These are phyloP conservation scores for Mobula hypostoma DNA, from an alignment of 2,113 vertebrate species.

Conservation along the genomic window DNA sequence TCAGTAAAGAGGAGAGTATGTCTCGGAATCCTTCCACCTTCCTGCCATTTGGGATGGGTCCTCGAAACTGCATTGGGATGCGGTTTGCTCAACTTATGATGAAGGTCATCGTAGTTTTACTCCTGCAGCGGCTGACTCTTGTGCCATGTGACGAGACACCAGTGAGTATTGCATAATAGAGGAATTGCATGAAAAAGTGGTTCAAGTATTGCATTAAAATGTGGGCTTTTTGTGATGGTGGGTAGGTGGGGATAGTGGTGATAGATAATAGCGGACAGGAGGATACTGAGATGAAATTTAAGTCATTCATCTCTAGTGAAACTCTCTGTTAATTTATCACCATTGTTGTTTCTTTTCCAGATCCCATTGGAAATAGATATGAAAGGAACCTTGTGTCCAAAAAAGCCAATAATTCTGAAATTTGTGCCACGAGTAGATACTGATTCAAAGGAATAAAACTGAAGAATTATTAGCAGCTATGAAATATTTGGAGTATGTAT, in stretches of 20 bases:
- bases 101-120: slow-evolving; percentile 56
- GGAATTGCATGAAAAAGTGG: background rate
- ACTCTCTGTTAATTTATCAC: background rate
- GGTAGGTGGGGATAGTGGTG: background rate
- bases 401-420: slow-evolving; percentile 63
- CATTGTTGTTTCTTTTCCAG: slow-evolving; percentile 45
- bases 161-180: slow-evolving; percentile 50
- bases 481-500: background rate
- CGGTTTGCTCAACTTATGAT: slow-evolving; percentile 62
- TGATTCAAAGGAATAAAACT: slow-evolving; percentile 42
- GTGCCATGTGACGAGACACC: slow-evolving; percentile 63
- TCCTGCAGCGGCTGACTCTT: slow-evolving; percentile 64
- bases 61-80: slow-evolving; percentile 72
- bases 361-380: slow-evolving; percentile 59
- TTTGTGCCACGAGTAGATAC: slow-evolving; percentile 50
- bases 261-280: background rate
- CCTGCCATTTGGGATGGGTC: slow-evolving; percentile 69
- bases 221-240: background rate
- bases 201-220: background rate
- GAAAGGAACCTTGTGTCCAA: slow-evolving; percentile 49
- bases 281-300: background rate
- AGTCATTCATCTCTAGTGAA: background rate
- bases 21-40: slow-evolving; percentile 56
- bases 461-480: background rate
- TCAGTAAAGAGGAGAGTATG: slow-evolving; percentile 60